Conservation (phyloP, 2,888 invertebrate genomes). For the Podabrus alpinus region DNA sequence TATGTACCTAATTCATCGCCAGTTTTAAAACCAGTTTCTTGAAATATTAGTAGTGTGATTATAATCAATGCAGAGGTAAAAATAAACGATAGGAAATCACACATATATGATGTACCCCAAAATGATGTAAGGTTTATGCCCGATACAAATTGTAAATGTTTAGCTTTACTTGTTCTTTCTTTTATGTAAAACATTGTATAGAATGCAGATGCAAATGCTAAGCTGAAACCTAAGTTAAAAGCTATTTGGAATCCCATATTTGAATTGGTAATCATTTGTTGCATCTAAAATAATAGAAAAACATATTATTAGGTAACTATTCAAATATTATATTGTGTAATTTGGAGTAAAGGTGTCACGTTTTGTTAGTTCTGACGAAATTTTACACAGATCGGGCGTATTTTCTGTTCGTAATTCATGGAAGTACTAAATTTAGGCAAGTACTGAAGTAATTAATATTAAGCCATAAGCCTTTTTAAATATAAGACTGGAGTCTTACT, state of each 20-base stretch:
- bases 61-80: conserved; percentile 62
- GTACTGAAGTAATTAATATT: no score
- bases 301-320: background rate
- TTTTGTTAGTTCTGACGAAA: no score
- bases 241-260: conserved; percentile 62
- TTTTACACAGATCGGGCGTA: no score
- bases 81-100: conserved; percentile 69
- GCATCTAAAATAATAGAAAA: conserved; percentile 40
- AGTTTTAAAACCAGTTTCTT: conserved; percentile 65
- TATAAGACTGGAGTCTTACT: no score
- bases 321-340: no score
- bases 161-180: conserved; percentile 70
- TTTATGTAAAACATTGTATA: conserved; percentile 65
- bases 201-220: conserved; percentile 70
- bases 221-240: conserved; percentile 71
- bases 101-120: conserved; percentile 71
- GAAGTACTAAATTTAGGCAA: no score
- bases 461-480: no score
- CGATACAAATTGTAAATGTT: conserved; percentile 73
- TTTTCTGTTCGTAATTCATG: no score
- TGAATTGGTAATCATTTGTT: conserved; percentile 44
- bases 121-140: conserved; percentile 68
- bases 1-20: conserved; percentile 58
- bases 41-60: conserved; percentile 65
- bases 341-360: no score